Percentiles rank a stretch among this genome's conserved stretches.
These are phyloP conservation scores for Drosophila borealis DNA, from an alignment of 2,888 invertebrate genomes.

Conservation along the genomic window DNA sequence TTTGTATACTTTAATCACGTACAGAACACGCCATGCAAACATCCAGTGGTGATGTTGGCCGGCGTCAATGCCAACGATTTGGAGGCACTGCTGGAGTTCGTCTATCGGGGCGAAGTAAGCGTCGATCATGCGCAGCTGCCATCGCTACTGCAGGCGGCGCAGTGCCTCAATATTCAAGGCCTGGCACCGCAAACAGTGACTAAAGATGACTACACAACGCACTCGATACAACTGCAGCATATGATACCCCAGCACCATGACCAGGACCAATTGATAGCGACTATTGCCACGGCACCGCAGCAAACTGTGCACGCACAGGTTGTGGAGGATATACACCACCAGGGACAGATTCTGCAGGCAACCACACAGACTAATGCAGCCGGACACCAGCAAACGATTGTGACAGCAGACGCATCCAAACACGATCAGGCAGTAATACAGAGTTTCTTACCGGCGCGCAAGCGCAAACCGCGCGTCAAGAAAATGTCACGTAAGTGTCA, in stretches of 20 bases:
- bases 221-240: conserved; percentile 85
- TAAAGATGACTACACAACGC: conserved; percentile 85
- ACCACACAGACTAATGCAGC: conserved; percentile 79
- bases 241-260: conserved; percentile 85
- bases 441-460: conserved; percentile 86
- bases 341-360: conserved; percentile 83
- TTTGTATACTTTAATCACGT: not conserved
- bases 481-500: conserved; percentile 83
- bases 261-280: conserved; percentile 85
- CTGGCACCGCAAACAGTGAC: conserved; percentile 86
- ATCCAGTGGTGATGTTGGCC: conserved; percentile 88
- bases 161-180: conserved; percentile 88
- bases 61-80: conserved; percentile 88
- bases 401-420: conserved; percentile 83
- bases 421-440: conserved; percentile 84
- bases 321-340: conserved; percentile 84
- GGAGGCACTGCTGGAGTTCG: conserved; percentile 88
- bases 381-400: conserved; percentile 83
- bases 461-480: conserved; percentile 86
- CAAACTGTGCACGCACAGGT: conserved; percentile 85
- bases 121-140: conserved; percentile 88
- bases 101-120: conserved; percentile 88
- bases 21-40: conserved; percentile 88
- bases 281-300: conserved; percentile 84
- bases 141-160: conserved; percentile 87